phyloP scores from a whole-genome alignment of 1,140 invertebrate species.

The Brachionus manjavacas region DNA sequence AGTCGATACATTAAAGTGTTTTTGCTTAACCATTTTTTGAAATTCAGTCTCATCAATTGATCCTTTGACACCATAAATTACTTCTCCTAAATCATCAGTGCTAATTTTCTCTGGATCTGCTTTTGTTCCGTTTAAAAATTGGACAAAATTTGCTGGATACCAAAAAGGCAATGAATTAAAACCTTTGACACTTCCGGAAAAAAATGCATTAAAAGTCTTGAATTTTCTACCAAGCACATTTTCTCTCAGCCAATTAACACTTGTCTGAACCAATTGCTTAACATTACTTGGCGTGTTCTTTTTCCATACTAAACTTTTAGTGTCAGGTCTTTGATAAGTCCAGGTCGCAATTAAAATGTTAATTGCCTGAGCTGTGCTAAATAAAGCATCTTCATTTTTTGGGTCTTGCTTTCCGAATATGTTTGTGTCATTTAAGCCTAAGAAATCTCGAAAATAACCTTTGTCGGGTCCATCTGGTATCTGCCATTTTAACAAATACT shows the following conservation, averaged over 20 bases:
- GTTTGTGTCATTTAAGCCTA: conserved; percentile 49
- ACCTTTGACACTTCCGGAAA: conserved; percentile 51
- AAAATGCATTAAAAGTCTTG: conserved; percentile 52
- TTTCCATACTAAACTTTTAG: conserved; percentile 44
- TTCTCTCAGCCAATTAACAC: conserved; percentile 46
- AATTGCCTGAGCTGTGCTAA: conserved; percentile 48
- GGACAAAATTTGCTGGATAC: conserved; percentile 48
- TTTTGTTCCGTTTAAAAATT: conserved; percentile 48
- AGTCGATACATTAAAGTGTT: conserved; percentile 48
- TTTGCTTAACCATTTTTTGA: conserved; percentile 45
- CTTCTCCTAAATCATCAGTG: background rate
- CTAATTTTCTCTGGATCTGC: conserved; percentile 35
- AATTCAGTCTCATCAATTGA: conserved; percentile 44
- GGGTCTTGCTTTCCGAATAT: conserved; percentile 45
- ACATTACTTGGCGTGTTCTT: conserved; percentile 47
- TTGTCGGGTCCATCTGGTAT: background rate
- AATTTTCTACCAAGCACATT: conserved; percentile 47
- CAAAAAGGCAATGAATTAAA: conserved; percentile 47
- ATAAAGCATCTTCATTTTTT: conserved; percentile 48
- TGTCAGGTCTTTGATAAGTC: conserved; percentile 45
- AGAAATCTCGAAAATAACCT: conserved; percentile 51
- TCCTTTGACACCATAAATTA: conserved; percentile 46
- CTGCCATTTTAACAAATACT: background rate
- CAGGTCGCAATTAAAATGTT: conserved; percentile 48
- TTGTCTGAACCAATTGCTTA: conserved; percentile 44